Evolutionary conservation across 1,140 invertebrate species (phyloP).

Genomic region (Nasonia vitripennis): DNA sequence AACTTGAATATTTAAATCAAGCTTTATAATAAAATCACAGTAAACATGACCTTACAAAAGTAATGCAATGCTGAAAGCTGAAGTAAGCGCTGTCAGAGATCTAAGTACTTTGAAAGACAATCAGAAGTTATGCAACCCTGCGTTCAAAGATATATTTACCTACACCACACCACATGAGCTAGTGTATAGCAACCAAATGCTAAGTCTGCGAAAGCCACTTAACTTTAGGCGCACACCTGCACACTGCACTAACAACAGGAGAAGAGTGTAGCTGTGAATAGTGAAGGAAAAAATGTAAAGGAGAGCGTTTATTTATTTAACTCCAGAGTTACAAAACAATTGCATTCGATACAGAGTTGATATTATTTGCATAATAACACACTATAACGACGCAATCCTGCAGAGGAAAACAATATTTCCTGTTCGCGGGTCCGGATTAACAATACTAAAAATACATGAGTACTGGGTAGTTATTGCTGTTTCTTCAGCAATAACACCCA

Average conservation of each 20-base stretch:
- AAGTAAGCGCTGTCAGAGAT: not conserved
- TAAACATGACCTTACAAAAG: not conserved
- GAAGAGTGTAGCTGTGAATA: not conserved
- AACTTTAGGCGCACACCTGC: constrained; percentile 8
- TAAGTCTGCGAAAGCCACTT: constrained; percentile 15
- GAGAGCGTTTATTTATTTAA: too few relatives aligned
- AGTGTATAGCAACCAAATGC: not conserved
- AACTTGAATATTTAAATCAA: too few relatives aligned
- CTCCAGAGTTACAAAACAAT: too few relatives aligned
- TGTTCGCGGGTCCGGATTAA: too few relatives aligned
- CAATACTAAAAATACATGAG: too few relatives aligned
- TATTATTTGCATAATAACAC: too few relatives aligned
- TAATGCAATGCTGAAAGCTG: not conserved
- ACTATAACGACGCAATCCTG: too few relatives aligned
- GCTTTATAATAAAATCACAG: too few relatives aligned
- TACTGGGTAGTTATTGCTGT: too few relatives aligned
- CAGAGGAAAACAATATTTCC: too few relatives aligned
- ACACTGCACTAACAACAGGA: not conserved
- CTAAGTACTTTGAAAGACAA: constrained; percentile 2
- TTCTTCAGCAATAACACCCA: too few relatives aligned
- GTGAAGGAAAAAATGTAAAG: not conserved
- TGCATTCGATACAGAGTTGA: too few relatives aligned
- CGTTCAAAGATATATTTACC: not conserved
- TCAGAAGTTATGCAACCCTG: not conserved
- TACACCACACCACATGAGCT: not conserved